Evolutionary conservation across 2,113 vertebrate species (phyloP).

Genomic region (Rhea americana): DNA sequence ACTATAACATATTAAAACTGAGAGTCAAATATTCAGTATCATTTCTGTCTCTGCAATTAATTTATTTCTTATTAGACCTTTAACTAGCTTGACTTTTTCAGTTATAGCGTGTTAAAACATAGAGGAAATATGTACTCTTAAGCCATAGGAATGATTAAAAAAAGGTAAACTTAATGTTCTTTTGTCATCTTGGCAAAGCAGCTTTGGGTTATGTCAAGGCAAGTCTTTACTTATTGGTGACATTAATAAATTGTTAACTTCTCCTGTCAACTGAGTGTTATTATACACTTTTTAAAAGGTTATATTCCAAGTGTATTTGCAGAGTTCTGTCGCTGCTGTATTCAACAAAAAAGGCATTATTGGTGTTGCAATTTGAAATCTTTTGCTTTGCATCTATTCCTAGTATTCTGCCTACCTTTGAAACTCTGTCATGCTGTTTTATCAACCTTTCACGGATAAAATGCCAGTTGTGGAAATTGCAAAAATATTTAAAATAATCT

Average conservation of each 20-base stretch:
- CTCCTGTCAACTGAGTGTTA: neutral
- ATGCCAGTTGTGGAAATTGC: neutral
- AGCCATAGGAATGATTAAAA: neutral
- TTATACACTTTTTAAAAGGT: neutral
- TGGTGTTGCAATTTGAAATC: neutral
- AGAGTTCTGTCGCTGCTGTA: neutral
- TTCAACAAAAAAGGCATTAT: neutral
- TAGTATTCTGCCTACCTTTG: neutral
- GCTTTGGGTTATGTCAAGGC: neutral
- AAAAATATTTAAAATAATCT: neutral
- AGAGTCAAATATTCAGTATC: slow-evolving; percentile 3
- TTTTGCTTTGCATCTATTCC: neutral
- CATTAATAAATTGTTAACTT: neutral
- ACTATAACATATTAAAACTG: neutral
- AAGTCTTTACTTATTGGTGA: neutral
- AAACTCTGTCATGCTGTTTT: neutral
- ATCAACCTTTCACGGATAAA: neutral
- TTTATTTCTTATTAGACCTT: neutral
- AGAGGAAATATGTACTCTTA: neutral
- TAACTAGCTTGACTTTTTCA: neutral
- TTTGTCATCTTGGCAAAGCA: neutral
- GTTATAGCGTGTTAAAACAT: neutral
- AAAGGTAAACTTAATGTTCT: neutral
- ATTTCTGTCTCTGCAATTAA: neutral
- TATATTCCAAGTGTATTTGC: slow-evolving; percentile 5